A percentile compares a stretch with the other conserved stretches of the same genome.
Conservation (phyloP, 2,888 invertebrate species). For the Drosophila prostipennis region DNA sequence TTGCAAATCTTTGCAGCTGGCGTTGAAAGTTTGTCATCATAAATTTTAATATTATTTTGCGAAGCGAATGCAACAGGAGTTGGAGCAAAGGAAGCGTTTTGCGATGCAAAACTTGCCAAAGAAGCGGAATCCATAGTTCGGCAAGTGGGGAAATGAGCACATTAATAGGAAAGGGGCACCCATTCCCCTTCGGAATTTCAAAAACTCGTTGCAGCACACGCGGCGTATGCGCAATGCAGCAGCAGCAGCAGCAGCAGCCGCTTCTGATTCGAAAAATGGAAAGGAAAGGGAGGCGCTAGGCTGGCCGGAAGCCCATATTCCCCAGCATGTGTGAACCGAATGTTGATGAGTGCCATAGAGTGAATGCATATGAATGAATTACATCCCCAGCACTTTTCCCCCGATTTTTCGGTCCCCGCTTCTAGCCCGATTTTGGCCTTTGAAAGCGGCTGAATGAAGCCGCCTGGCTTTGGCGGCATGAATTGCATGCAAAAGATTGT, state of each 20-base stretch:
- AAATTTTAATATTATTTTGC: slow-evolving; percentile 66
- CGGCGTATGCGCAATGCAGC: slow-evolving; percentile 51
- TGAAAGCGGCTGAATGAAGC: slow-evolving; percentile 25
- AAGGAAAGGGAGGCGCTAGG: slow-evolving; percentile 1
- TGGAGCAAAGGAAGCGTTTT: slow-evolving; percentile 24
- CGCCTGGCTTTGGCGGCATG: slow-evolving; percentile 37
- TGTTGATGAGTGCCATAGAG: slow-evolving; percentile 45
- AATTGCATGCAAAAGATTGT: slow-evolving; percentile 37
- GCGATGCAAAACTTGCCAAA: slow-evolving; percentile 18
- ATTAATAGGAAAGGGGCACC: slow-evolving; percentile 33
- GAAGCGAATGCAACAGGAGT: slow-evolving; percentile 31
- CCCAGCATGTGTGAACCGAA: slow-evolving; percentile 45
- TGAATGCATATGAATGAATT: slow-evolving; percentile 47
- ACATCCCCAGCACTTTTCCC: slow-evolving; percentile 9
- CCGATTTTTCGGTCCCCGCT: neutral
- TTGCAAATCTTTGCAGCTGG: slow-evolving; percentile 74
- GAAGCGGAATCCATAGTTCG: slow-evolving; percentile 29
- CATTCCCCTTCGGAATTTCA: slow-evolving; percentile 2
- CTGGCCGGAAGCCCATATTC: slow-evolving; percentile 41
- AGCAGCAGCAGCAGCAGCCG: slow-evolving; percentile 16
- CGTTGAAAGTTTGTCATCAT: slow-evolving; percentile 79
- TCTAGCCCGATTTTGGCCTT: slow-evolving; percentile 21
- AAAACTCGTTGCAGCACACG: slow-evolving; percentile 40
- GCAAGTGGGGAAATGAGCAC: slow-evolving; percentile 51
- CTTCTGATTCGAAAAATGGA: slow-evolving; percentile 5